phyloP scores from a whole-genome alignment of 2,888 invertebrate genomes.

The Rapana venosa region DNA sequence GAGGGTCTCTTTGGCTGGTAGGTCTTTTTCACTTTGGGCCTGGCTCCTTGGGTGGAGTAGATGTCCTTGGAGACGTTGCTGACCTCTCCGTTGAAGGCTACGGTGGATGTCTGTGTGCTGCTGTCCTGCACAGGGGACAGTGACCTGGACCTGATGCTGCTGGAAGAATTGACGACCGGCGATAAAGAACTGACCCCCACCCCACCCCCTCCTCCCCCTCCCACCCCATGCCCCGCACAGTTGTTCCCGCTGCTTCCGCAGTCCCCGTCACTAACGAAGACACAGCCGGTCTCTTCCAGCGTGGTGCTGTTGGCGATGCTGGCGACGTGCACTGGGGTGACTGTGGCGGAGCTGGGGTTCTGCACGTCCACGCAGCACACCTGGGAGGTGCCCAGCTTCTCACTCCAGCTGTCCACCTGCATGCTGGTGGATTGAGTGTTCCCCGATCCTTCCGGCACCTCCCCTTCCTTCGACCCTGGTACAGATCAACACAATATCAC shows the following conservation, averaged over 20 bases:
- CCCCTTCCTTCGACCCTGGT: conserved; percentile 23
- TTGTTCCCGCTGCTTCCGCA: not conserved
- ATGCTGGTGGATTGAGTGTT: not conserved
- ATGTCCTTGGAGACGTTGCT: conserved; percentile 44
- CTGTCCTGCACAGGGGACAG: conserved; percentile 51
- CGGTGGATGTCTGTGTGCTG: conserved; percentile 47
- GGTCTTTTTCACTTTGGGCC: conserved; percentile 51
- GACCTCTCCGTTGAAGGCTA: conserved; percentile 43
- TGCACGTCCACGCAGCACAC: conserved; percentile 49
- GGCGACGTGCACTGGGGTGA: conserved; percentile 2
- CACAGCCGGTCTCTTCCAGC: not conserved
- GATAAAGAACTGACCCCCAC: not conserved
- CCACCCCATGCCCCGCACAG: not conserved
- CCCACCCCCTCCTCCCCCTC: not conserved
- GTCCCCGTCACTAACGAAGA: not conserved
- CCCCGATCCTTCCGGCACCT: not conserved
- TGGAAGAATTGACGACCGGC: conserved; percentile 42
- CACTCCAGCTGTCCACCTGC: not conserved
- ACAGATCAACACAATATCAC: too few species aligned
- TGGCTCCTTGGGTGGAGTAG: conserved; percentile 51
- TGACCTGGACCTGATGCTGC: conserved; percentile 46
- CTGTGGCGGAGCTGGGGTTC: conserved; percentile 23
- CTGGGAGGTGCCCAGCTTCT: not conserved
- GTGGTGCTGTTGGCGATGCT: not conserved
- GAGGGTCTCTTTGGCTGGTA: conserved; percentile 39